phyloP scores from a whole-genome alignment of 2,797 vertebrate species.

The Hylomyscus alleni region DNA sequence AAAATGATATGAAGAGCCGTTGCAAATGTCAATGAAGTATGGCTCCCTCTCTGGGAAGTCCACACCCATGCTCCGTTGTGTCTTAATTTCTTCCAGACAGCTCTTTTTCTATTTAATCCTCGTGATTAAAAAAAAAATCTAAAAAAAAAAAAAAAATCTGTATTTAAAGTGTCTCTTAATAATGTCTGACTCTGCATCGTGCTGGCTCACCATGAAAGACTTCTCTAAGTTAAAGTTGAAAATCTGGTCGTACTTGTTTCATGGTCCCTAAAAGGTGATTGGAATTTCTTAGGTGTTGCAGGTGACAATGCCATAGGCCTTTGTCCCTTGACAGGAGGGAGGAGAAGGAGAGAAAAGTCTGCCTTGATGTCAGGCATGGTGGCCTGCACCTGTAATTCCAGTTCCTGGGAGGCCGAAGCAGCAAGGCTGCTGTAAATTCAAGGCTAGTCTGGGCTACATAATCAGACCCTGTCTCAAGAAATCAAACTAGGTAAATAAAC shows the following conservation, averaged over 20 bases:
- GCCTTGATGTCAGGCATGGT: background rate
- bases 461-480: background rate
- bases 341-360: background rate
- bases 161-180: background rate
- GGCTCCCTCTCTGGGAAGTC: background rate
- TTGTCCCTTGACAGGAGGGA: background rate
- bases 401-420: background rate
- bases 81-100: background rate
- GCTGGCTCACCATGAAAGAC: background rate
- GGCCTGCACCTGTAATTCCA: background rate
- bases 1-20: background rate
- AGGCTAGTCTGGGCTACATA: background rate
- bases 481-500: background rate
- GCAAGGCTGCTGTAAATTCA: background rate
- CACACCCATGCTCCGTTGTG: background rate
- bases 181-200: background rate
- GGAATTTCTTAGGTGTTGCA: background rate
- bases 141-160: background rate
- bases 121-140: background rate
- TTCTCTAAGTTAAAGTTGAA: background rate
- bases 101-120: background rate
- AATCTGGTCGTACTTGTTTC: background rate
- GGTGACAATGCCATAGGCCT: background rate
- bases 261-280: background rate
- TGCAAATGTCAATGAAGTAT: background rate